phyloP scores from a whole-genome alignment of 2,797 vertebrate species.

The Micropoecilia bifurca region DNA sequence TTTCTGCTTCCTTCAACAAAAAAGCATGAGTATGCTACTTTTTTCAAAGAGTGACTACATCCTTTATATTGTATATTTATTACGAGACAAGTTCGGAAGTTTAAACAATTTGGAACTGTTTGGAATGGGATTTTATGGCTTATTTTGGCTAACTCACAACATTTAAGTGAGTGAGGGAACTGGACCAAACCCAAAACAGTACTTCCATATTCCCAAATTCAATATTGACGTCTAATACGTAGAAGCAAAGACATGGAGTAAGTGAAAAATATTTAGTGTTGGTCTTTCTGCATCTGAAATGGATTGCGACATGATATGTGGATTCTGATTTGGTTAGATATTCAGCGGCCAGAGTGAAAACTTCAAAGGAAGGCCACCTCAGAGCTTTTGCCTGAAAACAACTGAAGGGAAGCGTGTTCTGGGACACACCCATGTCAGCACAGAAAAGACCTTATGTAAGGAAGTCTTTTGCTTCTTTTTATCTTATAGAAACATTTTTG shows the following conservation, averaged over 20 bases:
- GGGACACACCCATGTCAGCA: constrained; percentile 6
- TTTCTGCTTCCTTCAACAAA: constrained; percentile 37
- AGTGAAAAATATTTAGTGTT: background rate
- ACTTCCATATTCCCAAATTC: background rate
- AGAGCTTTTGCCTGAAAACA: background rate
- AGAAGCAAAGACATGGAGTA: background rate
- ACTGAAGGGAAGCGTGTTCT: constrained; percentile 10
- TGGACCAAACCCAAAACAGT: background rate
- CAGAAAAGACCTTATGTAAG: constrained; percentile 8
- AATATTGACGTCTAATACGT: background rate
- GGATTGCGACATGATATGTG: background rate
- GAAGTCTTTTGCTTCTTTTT: constrained; percentile 16
- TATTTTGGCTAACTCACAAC: background rate
- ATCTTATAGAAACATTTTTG: background rate
- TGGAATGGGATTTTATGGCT: too few species aligned
- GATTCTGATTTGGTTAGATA: background rate
- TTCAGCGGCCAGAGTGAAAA: background rate
- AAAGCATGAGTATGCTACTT: background rate
- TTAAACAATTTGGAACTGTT: background rate
- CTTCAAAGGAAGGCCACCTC: constrained; percentile 18
- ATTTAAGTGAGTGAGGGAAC: background rate
- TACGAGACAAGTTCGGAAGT: background rate
- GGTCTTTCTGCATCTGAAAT: background rate
- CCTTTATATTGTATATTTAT: background rate
- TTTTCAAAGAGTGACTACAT: background rate